phyloP scores from a whole-genome alignment of 35 echinoderm and acorn worm genomes.

The Strongylocentrotus purpuratus region DNA sequence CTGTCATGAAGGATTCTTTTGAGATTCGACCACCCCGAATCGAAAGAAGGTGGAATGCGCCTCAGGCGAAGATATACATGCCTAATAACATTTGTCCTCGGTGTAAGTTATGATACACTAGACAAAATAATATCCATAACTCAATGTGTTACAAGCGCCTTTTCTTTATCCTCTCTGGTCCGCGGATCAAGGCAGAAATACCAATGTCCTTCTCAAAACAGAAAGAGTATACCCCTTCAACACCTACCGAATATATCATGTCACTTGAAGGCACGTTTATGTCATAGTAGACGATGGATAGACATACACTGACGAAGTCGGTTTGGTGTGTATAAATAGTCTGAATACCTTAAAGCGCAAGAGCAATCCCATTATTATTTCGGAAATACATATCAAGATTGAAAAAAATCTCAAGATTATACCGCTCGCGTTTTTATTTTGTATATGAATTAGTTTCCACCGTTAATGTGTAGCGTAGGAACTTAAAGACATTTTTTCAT shows the following conservation, averaged over 20 bases:
- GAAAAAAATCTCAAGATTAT: too few relatives aligned
- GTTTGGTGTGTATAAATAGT: background rate
- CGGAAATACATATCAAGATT: too few relatives aligned
- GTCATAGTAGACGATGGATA: background rate
- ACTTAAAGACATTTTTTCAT: too few relatives aligned
- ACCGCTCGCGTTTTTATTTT: too few relatives aligned
- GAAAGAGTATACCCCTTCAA: background rate
- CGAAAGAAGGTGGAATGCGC: background rate
- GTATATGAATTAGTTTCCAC: too few relatives aligned
- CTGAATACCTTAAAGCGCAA: too few relatives aligned
- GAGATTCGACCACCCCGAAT: background rate
- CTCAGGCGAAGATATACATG: background rate
- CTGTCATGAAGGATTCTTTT: conserved; percentile 6
- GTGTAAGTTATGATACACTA: background rate
- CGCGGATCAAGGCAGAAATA: background rate
- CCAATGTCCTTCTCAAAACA: background rate
- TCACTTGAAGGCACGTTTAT: background rate
- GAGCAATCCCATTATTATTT: too few relatives aligned
- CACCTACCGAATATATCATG: background rate
- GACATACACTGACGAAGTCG: background rate
- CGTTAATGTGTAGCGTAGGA: too few relatives aligned
- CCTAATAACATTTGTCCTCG: background rate
- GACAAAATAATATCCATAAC: background rate
- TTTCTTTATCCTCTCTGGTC: background rate
- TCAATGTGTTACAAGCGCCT: background rate